Evolutionary conservation across 30 jellyfish, hydroid and myxozoan species (phyloP), one percentile per base, ranked within the genome.

Genomic region (Nemopilema nomurai): DNA sequence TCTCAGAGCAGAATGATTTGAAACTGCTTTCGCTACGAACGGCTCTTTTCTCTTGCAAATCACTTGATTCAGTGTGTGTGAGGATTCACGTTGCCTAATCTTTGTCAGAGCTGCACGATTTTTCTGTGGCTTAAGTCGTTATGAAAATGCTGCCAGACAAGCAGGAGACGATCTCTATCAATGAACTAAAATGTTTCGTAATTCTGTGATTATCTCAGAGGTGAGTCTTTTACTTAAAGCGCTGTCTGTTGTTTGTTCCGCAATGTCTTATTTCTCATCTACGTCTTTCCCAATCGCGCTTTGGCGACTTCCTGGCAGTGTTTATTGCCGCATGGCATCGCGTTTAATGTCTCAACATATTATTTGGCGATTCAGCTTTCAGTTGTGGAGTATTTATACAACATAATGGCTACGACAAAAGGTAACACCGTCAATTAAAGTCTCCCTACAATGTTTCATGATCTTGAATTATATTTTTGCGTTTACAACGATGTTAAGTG

Each of bases 241-340:
- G 25, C 33, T 73, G 28, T 77, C 27, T 63, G 29, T 28, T 77
- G 31, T 77, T 77, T 77, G 87, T 77, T 77, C 87, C 87, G 57
- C 19, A 1, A 30, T 68, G 70, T 31, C n/a, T 31, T 33, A 17
- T 18, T 32, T 16, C 16, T 17, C 1, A 62, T 30, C 65, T 77
- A 27, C 67, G 87, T 77, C 78, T n/a, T 62, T 77, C 57, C 65
- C 87, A 29, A 23, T 23, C n/a, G 49, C 77, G 29, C 27, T 63
- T 50, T 77, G 67, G 31, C 49, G 67, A 33, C 57, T 77, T 77
- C 87, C 87, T 62, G 78, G 65, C 23, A 53, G 22, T 4, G 31
- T 73, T 41, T 41, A 41, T 41, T 6, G 57, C 57, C 6, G 6
- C 57, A 41, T 3, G 13, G 57, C 57, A 41, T 41, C 57, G 13